Percentiles rank a stretch among this genome's conserved stretches.
Evolutionary conservation across 1,140 invertebrate species (phyloP).

Genomic region (Galleria mellonella): DNA sequence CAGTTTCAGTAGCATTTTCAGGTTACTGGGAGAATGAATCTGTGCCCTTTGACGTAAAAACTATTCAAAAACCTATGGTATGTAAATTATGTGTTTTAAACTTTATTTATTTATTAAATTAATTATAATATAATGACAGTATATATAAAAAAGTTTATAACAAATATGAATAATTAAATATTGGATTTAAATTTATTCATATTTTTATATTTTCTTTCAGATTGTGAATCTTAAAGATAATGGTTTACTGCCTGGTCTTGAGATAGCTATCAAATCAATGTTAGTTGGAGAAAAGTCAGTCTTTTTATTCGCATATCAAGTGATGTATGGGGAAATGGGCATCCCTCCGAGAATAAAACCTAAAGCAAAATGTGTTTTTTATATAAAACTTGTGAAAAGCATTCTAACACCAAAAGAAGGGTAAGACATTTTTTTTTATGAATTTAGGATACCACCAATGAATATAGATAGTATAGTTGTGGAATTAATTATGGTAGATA

Average conservation of each 20-base stretch:
- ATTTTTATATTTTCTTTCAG: conserved; percentile 24
- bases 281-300: conserved; percentile 57
- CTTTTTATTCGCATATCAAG: conserved; percentile 55
- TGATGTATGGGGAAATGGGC: conserved; percentile 68
- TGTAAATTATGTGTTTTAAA: conserved; percentile 2
- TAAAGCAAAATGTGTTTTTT: conserved; percentile 57
- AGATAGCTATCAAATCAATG: conserved; percentile 59
- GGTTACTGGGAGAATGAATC: conserved; percentile 54
- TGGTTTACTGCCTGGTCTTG: conserved; percentile 55
- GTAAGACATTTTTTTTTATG: conserved; percentile 23
- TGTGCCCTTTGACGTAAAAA: conserved; percentile 46
- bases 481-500: no score
- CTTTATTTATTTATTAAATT: background rate
- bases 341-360: conserved; percentile 59
- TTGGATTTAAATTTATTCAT: no score
- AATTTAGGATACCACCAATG: no score
- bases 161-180: no score
- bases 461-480: no score
- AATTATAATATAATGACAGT: background rate
- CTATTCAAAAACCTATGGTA: conserved; percentile 44
- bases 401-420: conserved; percentile 42
- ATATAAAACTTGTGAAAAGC: conserved; percentile 51
- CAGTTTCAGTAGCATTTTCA: conserved; percentile 43
- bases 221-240: conserved; percentile 48
- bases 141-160: no score